These are phyloP conservation scores for Spodoptera frugiperda DNA, from an alignment of 1,140 invertebrate species.

Conservation along the genomic window DNA sequence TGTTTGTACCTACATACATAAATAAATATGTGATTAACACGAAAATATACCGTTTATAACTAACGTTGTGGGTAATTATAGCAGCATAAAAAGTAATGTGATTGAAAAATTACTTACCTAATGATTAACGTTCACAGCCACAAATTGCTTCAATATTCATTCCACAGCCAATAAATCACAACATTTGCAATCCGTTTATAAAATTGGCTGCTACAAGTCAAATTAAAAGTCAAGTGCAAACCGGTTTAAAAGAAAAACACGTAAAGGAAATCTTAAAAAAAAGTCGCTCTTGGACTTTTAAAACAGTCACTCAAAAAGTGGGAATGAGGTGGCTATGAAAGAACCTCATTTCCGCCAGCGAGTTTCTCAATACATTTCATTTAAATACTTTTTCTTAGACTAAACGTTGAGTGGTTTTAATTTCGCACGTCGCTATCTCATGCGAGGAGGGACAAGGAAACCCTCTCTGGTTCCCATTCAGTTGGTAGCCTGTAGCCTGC, in stretches of 20 bases:
- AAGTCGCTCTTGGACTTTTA: conserved; percentile 66
- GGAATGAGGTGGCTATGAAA: conserved; percentile 74
- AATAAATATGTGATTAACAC: too few relatives aligned
- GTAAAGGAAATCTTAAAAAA: conserved; percentile 62
- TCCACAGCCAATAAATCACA: neutral
- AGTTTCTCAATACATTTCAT: conserved; percentile 83
- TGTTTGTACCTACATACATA: too few relatives aligned
- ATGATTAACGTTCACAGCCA: neutral
- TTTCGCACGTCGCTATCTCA: conserved; percentile 72
- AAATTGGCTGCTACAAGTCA: conserved; percentile 15
- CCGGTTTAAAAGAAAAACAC: conserved; percentile 50
- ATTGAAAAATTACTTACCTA: conserved; percentile 19
- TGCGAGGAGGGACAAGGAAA: conserved; percentile 69
- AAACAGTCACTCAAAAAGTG: conserved; percentile 74
- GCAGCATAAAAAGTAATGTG: neutral
- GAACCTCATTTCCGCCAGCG: conserved; percentile 81
- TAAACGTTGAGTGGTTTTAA: conserved; percentile 75
- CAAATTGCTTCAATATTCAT: neutral
- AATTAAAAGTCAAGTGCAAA: conserved; percentile 40
- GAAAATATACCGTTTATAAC: too few relatives aligned
- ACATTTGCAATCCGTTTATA: conserved; percentile 15
- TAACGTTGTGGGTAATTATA: too few relatives aligned
- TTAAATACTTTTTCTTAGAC: conserved; percentile 76
- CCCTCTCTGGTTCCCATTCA: conserved; percentile 61
- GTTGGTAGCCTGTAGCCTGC: conserved; percentile 42